Evolutionary conservation across 2,888 invertebrate genomes (phyloP).

Genomic region (Desoria tigrina): DNA sequence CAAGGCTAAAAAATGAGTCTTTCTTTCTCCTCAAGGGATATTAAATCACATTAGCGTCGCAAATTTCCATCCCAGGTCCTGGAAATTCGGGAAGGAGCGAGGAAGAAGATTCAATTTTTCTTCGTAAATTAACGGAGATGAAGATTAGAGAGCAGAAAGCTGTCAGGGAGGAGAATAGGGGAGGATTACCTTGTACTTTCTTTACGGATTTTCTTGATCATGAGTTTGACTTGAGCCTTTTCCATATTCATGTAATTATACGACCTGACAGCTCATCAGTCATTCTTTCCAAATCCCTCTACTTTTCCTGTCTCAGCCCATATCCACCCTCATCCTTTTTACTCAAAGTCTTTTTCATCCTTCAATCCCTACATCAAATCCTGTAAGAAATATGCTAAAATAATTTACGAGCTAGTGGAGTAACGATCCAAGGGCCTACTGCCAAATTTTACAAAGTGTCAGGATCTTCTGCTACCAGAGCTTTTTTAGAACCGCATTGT

Average conservation of each 20-base stretch:
- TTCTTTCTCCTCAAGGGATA: too few relatives aligned
- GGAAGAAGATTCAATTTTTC: constrained; percentile 3
- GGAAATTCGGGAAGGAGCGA: too few relatives aligned
- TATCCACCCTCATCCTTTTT: not conserved
- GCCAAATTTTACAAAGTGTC: too few relatives aligned
- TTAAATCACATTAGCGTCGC: too few relatives aligned
- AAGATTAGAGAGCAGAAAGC: constrained; percentile 5
- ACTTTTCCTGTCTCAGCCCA: constrained; percentile 12
- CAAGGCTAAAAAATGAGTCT: too few relatives aligned
- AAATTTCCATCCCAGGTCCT: too few relatives aligned
- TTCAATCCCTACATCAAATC: not conserved
- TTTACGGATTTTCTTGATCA: constrained; percentile 19
- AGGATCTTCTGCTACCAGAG: too few relatives aligned
- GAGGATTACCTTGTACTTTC: constrained; percentile 4
- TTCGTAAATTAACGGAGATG: not conserved
- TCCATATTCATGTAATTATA: constrained; percentile 15
- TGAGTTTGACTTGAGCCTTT: constrained; percentile 16
- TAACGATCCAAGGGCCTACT: too few relatives aligned
- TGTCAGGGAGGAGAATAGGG: not conserved
- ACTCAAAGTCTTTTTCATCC: not conserved
- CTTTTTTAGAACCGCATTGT: too few relatives aligned
- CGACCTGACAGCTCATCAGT: constrained; percentile 44
- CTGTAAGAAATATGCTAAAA: not conserved
- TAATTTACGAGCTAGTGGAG: too few relatives aligned
- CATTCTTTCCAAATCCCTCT: constrained; percentile 31